Evolutionary conservation across 2,113 vertebrate genomes (phyloP), one percentile per base, ranked within the genome.

Genomic region (Oncorhynchus keta): DNA sequence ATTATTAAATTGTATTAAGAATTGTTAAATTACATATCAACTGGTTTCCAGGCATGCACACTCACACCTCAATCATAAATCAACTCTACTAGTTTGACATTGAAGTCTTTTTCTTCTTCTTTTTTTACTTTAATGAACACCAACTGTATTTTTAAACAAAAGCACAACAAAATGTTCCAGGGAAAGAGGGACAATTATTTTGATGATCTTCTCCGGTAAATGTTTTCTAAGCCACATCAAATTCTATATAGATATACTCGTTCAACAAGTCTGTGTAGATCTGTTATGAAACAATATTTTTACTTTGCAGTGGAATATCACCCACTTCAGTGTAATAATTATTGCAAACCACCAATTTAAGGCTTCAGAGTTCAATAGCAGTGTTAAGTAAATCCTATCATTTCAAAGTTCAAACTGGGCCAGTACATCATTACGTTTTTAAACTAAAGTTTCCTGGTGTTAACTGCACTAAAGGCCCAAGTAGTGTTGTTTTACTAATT

Each of bases 111-210:
- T 35, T 35, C 4, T 85, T 35, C 3, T 72, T 79, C 70, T 57
- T 68, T 93, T 89, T 88, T 81, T 81, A 90, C 85, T 93, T 94
- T 92, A 97, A 97, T 97, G 95, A 97, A 96, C 94, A 95, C 93
- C 95, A 95, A 96, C 92, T 90, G 78, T 88, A 95, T 84, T 85
- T 88, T 94, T 86, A 76, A 89, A 88, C 94, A 96, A 93, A 80
- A 76, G 92, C 92, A 95, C 94, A 95, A 94, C 84, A 95, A 95
- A 95, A 94, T 91, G 91, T 93, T 93, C 93, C 86, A 81, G 90
- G 90, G 91, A 92, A 91, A 90, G 91, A 89, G 78, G 86, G 89
- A 94, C 92, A 94, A 88, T 85, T 90, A 91, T 90, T 84, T 93
- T 87, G 91, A 95, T 91, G 90, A 94, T 91, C 90, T 93, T 86